phyloP scores from a whole-genome alignment of 2,113 vertebrate species.

The Cettia cetti region DNA sequence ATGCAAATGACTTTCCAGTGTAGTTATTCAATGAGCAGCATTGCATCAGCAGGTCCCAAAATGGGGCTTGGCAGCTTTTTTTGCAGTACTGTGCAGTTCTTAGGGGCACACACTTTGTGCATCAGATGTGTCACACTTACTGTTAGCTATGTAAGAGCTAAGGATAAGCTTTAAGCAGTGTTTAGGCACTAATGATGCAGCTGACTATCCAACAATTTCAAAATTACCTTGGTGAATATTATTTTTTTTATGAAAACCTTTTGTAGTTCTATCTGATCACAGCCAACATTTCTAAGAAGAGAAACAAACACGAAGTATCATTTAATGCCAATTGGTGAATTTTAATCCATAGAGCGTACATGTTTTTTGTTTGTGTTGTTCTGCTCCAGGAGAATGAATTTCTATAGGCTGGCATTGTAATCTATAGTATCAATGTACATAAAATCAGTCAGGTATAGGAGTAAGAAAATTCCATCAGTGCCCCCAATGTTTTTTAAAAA shows the following conservation, averaged over 20 bases:
- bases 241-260: background rate
- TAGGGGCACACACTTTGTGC: background rate
- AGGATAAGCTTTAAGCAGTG: background rate
- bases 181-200: background rate
- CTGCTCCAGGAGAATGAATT: background rate
- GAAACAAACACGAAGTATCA: background rate
- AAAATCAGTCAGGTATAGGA: slow-evolving; percentile 32
- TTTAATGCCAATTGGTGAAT: background rate
- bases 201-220: background rate
- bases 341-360: background rate
- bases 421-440: background rate
- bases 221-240: background rate
- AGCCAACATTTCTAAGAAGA: background rate
- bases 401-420: background rate
- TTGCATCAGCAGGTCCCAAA: background rate
- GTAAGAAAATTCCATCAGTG: slow-evolving; percentile 19
- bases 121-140: background rate
- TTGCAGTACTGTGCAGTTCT: background rate
- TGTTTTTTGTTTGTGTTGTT: background rate
- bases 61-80: background rate
- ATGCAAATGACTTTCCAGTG: background rate
- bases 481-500: background rate
- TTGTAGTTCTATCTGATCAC: background rate
- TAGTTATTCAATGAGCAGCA: background rate
- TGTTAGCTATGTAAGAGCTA: background rate